Evolutionary conservation across 2,888 invertebrate species (phyloP).

Genomic region (Amblyjoppa proteus): DNA sequence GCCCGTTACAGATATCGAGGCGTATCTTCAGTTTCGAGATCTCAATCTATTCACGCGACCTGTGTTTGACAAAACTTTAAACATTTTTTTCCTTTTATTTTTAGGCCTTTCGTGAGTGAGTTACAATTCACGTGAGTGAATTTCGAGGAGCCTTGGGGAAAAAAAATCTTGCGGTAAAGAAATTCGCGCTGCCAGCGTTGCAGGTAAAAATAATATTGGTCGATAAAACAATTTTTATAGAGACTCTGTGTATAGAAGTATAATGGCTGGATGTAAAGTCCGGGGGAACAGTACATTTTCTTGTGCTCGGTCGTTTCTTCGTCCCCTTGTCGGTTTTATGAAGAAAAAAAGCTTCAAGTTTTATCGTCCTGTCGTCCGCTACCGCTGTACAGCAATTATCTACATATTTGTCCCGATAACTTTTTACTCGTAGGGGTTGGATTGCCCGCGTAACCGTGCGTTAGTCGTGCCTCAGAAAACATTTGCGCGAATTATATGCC

Average conservation of each 20-base stretch:
- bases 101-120: background rate
- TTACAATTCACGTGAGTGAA: background rate
- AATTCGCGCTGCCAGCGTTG: background rate
- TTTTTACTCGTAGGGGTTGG: background rate
- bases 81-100: background rate
- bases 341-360: slow-evolving; percentile 7
- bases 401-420: background rate
- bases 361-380: background rate
- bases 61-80: background rate
- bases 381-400: slow-evolving; percentile 3
- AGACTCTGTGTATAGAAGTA: background rate
- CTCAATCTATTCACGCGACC: background rate
- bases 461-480: slow-evolving; percentile 16
- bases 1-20: slow-evolving; percentile 3
- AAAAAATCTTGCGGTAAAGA: background rate
- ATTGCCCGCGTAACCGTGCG: background rate
- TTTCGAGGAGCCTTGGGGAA: background rate
- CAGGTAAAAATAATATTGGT: background rate
- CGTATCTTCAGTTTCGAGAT: background rate
- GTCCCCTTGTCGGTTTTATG: background rate
- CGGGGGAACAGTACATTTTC: background rate
- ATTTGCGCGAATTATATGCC: background rate
- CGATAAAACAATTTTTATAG: background rate
- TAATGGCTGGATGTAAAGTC: background rate
- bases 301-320: slow-evolving; percentile 43